Percentiles rank a stretch among this genome's conserved stretches.
Evolutionary conservation across 2,797 vertebrate species (phyloP).

Genomic region (Avahi laniger): DNA sequence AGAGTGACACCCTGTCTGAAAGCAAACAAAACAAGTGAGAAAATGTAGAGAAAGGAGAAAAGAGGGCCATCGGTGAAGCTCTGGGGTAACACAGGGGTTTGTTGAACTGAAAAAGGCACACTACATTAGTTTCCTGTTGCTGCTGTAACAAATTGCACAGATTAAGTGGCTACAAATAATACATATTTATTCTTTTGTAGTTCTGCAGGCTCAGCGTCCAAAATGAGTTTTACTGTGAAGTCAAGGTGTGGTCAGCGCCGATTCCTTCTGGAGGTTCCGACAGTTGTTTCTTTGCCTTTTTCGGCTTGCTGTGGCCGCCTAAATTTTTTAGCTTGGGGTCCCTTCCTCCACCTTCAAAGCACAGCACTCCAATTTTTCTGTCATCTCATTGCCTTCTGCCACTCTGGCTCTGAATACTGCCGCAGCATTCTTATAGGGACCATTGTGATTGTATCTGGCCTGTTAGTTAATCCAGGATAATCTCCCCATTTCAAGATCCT

Average conservation of each 20-base stretch:
- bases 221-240: neutral
- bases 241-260: neutral
- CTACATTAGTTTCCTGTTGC: neutral
- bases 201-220: neutral
- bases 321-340: neutral
- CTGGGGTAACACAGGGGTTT: neutral
- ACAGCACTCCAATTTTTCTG: neutral
- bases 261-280: neutral
- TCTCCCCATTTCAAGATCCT: neutral
- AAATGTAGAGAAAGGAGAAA: neutral
- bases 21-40: no score
- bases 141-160: neutral
- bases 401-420: neutral
- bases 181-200: neutral
- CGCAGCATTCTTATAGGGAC: neutral
- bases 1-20: no score
- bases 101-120: neutral
- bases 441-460: neutral
- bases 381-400: neutral
- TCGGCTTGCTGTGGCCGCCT: neutral
- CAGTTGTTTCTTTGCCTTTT: neutral
- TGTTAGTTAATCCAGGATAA: neutral
- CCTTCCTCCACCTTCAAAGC: neutral
- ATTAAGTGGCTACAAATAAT: neutral
- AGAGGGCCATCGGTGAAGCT: neutral